Base-by-base conservation (phyloP, 2,888 invertebrate species). In the Cremastobaeus sp. region DNA sequence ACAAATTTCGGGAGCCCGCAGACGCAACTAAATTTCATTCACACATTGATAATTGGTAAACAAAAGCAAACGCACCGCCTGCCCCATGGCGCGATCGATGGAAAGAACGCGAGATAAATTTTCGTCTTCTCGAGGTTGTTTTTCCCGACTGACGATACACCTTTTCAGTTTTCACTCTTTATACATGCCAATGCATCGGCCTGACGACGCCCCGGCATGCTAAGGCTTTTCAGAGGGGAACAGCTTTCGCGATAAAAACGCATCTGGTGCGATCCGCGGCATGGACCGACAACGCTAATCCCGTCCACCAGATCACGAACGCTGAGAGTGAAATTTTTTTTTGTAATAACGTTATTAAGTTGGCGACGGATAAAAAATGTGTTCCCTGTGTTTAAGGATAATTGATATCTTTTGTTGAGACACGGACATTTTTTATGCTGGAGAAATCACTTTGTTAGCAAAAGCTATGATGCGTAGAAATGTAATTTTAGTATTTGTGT, bases 1-100 rank as follows among this genome's bases (percentile, higher is more conserved):
- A 5, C 4, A 25, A 25, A 25, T 25, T 37, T 15, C 14, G 41
- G 6, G 35, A 54, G 21, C 4, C 25, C 25, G 25, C 3, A 5
- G 25, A 25, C 8, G 25, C 4, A 25, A 25, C 4, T 25, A 8
- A 8, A 25, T 25, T 3, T 5, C 8, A 5, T 25, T 25, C 25
- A 8, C n/a, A n/a, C n/a, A n/a, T n/a, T n/a, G n/a, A n/a, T n/a
- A n/a, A n/a, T n/a, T n/a, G n/a, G n/a, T 6, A 17, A 2, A 14
- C 5, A 12, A 9, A 17, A 48, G 0, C n/a, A 25, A 65, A 81
- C 85, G 77, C 83, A 86, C 85, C 84, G 54, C 79, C 65, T 76
- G 75, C 66, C 76, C 75, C 85, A 86, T 86, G 74, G 64, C 77
- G 72, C 73, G 55, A 35, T 43, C 55, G 35, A 25, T 52, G 32